Percentiles rank a stretch among this genome's conserved stretches.
These are phyloP conservation scores for Microcebus lehilahytsara DNA, from an alignment of 2,113 vertebrate species.

Conservation along the genomic window DNA sequence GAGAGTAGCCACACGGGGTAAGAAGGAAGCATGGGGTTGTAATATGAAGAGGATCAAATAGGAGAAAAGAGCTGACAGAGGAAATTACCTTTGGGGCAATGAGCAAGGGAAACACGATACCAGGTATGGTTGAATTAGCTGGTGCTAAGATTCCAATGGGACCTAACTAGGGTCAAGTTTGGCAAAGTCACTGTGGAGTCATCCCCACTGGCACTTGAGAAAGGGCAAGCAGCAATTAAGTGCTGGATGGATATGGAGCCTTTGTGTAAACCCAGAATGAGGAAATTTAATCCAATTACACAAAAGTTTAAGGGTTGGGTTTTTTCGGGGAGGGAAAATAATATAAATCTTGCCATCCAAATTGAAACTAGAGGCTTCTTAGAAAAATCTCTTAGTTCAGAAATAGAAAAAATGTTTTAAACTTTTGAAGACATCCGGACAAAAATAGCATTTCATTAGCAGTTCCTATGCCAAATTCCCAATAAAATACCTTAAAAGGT, in stretches of 20 bases:
- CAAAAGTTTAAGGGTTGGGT: background rate
- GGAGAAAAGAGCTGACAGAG: background rate
- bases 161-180: background rate
- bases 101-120: background rate
- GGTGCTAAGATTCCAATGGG: background rate
- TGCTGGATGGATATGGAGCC: background rate
- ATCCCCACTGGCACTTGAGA: background rate
- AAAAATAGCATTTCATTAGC: slow-evolving; percentile 4
- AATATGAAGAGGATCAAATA: background rate
- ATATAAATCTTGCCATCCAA: background rate
- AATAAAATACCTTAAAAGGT: background rate
- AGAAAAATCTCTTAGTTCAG: background rate
- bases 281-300: background rate
- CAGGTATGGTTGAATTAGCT: background rate
- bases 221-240: background rate
- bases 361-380: background rate
- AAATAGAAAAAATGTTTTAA: background rate
- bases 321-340: background rate
- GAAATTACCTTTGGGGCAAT: background rate
- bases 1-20: background rate
- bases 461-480: background rate
- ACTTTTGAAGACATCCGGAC: background rate
- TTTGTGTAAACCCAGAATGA: background rate
- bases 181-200: background rate
- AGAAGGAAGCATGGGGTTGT: background rate